These are phyloP conservation scores for Dichetophora obliterata DNA, from an alignment of 2,888 invertebrate species.

Conservation along the genomic window DNA sequence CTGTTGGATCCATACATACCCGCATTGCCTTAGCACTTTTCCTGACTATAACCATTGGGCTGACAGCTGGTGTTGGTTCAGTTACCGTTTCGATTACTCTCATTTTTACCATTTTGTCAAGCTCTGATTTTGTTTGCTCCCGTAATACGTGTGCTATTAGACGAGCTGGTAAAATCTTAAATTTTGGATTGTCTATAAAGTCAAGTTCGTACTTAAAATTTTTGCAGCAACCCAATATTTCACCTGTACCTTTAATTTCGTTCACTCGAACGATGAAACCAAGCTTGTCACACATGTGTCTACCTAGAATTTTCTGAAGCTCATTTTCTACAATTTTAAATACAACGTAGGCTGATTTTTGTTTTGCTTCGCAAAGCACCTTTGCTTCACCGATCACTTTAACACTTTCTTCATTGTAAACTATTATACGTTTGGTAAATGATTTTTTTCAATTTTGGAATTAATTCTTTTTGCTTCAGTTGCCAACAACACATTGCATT, in stretches of 20 bases:
- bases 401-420: background rate
- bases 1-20: background rate
- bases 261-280: background rate
- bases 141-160: slow-evolving; percentile 10
- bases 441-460: too few species aligned
- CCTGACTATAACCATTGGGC: slow-evolving; percentile 8
- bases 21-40: background rate
- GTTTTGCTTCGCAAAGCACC: background rate
- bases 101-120: slow-evolving; percentile 1
- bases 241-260: too few species aligned
- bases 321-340: background rate
- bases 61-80: slow-evolving; percentile 1
- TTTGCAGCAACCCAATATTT: background rate
- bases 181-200: background rate
- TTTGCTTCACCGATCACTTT: background rate
- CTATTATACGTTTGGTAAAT: too few species aligned
- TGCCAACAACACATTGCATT: background rate
- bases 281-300: background rate
- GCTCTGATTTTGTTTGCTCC: background rate
- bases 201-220: background rate
- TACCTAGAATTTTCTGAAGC: background rate
- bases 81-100: background rate
- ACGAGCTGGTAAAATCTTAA: background rate
- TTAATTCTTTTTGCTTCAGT: too few species aligned
- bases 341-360: background rate